Evolutionary conservation across 2,888 invertebrate species (phyloP).

Genomic region (Cephus spinipes): DNA sequence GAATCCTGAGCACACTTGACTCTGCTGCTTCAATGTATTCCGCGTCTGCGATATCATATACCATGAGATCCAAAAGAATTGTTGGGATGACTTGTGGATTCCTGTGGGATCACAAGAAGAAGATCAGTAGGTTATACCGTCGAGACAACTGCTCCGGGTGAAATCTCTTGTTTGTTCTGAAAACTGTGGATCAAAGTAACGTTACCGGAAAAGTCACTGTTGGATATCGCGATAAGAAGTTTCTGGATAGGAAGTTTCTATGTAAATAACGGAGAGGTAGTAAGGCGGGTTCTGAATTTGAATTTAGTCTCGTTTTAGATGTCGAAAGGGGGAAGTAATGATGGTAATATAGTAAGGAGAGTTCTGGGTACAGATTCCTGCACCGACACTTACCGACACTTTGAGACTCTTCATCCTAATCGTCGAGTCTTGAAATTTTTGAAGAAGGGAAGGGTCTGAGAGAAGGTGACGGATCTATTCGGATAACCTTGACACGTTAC

Average conservation of each 20-base stretch:
- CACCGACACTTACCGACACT: too few species aligned
- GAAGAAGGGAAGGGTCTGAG: too few species aligned
- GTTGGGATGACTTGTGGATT: not conserved
- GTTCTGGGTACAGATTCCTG: too few species aligned
- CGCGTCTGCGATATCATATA: not conserved
- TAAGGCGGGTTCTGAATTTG: not conserved
- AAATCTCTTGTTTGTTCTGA: not conserved
- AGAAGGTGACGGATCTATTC: too few species aligned
- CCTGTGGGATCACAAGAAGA: not conserved
- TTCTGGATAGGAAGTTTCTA: not conserved
- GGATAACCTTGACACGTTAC: too few species aligned
- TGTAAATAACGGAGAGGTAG: not conserved
- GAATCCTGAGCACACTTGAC: not conserved
- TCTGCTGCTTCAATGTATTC: not conserved
- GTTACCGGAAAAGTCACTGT: not conserved
- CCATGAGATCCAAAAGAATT: not conserved
- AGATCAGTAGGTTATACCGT: not conserved
- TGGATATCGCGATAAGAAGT: not conserved
- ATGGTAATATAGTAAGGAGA: too few species aligned
- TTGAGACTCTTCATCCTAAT: too few species aligned
- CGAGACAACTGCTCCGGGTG: not conserved
- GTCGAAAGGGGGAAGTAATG: not conserved
- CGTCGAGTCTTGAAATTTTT: too few species aligned
- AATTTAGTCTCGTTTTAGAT: not conserved
- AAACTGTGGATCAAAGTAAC: not conserved